These are phyloP conservation scores for Lasioglossum albipes DNA, from an alignment of 1,140 invertebrate genomes.

Conservation along the genomic window DNA sequence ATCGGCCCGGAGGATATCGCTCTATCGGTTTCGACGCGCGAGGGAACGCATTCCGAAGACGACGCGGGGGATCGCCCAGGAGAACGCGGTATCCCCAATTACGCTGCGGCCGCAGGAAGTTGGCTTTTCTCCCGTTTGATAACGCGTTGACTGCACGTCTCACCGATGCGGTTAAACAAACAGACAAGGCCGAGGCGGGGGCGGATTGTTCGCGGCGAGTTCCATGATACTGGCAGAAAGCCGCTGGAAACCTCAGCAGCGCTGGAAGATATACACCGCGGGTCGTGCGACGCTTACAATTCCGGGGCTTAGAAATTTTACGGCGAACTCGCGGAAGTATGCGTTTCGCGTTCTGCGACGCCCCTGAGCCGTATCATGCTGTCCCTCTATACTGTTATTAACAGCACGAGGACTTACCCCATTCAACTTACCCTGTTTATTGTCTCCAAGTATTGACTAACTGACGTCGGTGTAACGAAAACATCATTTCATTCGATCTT, in stretches of 20 bases:
- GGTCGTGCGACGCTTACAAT: slow-evolving; percentile 42
- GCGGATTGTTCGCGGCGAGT: slow-evolving; percentile 53
- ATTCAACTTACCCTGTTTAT: too few species aligned
- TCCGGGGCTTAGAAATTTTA: slow-evolving; percentile 51
- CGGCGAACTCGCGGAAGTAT: slow-evolving; percentile 31
- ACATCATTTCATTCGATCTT: too few species aligned
- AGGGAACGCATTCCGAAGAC: not conserved
- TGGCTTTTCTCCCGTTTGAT: slow-evolving; percentile 17
- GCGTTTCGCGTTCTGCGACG: slow-evolving; percentile 43
- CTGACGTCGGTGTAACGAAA: too few species aligned
- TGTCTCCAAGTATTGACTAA: too few species aligned
- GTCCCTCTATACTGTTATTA: too few species aligned
- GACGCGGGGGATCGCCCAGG: too few species aligned
- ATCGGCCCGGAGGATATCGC: not conserved
- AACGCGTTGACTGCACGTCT: slow-evolving; percentile 39
- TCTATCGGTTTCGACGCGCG: not conserved
- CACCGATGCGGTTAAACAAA: slow-evolving; percentile 46
- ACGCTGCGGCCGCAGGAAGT: not conserved
- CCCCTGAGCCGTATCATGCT: not conserved
- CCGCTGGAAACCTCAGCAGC: slow-evolving; percentile 44
- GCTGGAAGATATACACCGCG: slow-evolving; percentile 25
- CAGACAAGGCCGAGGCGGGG: slow-evolving; percentile 12
- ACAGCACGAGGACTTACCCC: too few species aligned
- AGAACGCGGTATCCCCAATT: not conserved
- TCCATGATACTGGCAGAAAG: slow-evolving; percentile 46